Base-by-base conservation (phyloP, 1,140 invertebrate species). In the Apis florea region DNA sequence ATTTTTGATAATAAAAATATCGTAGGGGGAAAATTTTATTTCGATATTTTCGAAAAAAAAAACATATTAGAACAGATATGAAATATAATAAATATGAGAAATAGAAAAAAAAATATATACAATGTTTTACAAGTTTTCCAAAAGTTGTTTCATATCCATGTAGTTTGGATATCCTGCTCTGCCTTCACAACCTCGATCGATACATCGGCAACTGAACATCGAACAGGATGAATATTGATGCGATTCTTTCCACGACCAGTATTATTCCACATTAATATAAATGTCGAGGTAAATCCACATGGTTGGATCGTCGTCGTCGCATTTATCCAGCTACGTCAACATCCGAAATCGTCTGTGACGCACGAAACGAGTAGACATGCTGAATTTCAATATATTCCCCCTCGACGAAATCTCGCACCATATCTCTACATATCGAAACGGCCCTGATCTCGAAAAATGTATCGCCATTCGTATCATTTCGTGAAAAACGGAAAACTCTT, bases 241-340 rank as follows among this genome's bases (percentile, higher is more conserved):
- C 17, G n/a, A 8, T 21, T 63, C 58, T 63, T 74, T 61, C 31
- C 13, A n/a, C 26, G 26, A 49, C 9, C 59, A 26, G 72, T 10
- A 26, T 74, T 49, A 63, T 31, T 24, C 59, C 47, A 63, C 47
- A 63, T 61, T 63, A 74, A 74, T 74, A 74, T 74, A 74, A 74
- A 63, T 61, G 72, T 15, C 72, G 47, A 15, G 17, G 10, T 26
- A 31, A 61, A 74, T 26, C 19, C 47, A 19, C 17, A 10, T 5
- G 10, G 11, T 24, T 74, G 59, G 49, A 74, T 51, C 47, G 49
- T 51, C n/a, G n/a, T 69, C 49, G 61, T 40, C 5, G 31, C 61
- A 40, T 64, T 64, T 64, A 64, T 64, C 61, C 67, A n/a, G 15
- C 67, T 69, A n/a, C 49, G 67, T 69, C 67, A 69, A 69, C 67